These are phyloP conservation scores for Platycercus adscitus DNA, from an alignment of 2,113 vertebrate species.

Conservation along the genomic window DNA sequence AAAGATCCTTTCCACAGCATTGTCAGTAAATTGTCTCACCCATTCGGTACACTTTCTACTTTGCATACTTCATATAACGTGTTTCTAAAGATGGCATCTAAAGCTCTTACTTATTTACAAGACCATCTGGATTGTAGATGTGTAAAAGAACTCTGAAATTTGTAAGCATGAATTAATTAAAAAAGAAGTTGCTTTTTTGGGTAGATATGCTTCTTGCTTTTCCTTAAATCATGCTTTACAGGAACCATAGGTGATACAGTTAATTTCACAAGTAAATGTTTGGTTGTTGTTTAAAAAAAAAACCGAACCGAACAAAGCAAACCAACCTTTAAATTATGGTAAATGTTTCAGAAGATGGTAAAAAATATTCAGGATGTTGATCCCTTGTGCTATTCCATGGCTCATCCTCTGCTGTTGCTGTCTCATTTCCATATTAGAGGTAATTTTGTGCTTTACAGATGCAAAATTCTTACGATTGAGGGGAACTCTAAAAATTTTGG, in stretches of 20 bases:
- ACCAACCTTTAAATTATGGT: not conserved
- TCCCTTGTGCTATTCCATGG: not conserved
- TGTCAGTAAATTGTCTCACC: constrained; percentile 25
- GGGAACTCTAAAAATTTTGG: not conserved
- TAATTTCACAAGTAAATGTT: not conserved
- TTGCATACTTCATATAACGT: not conserved
- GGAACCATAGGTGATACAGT: not conserved
- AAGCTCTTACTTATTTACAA: constrained; percentile 27
- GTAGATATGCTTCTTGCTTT: not conserved
- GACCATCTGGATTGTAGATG: constrained; percentile 26
- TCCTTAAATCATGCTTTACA: not conserved
- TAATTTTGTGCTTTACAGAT: not conserved
- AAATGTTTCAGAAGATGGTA: not conserved
- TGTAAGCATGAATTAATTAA: constrained; percentile 39
- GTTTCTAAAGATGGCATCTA: constrained; percentile 27
- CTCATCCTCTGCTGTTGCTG: not conserved
- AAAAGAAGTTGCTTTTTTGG: not conserved
- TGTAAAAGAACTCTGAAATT: not conserved
- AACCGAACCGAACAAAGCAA: accelerated
- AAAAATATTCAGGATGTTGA: not conserved
- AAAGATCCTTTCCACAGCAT: not conserved
- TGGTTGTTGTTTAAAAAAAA: not conserved
- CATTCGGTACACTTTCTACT: not conserved
- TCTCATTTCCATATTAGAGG: not conserved
- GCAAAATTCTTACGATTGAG: not conserved